Percentiles rank a stretch among this genome's conserved stretches.
Conservation (phyloP, 2,113 vertebrate species). For the Shinisaurus crocodilurus region DNA sequence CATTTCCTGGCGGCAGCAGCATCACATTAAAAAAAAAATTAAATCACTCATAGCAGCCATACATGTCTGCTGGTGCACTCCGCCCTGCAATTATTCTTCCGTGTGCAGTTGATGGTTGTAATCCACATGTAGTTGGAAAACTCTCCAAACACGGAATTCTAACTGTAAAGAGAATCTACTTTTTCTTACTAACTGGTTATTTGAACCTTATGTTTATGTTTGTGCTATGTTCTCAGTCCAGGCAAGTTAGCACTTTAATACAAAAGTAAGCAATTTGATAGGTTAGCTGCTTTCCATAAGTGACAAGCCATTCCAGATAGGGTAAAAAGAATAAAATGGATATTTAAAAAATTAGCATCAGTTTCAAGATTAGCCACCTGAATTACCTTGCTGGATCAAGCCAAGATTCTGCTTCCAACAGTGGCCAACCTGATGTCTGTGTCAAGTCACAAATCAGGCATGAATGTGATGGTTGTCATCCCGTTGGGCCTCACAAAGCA, state of each 20-base stretch:
- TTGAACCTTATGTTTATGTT: not conserved
- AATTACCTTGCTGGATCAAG: fast-evolving
- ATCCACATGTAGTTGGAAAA: not conserved
- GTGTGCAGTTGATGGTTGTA: constrained; percentile 26
- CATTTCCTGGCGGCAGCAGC: constrained; percentile 70
- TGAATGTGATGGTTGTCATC: not conserved
- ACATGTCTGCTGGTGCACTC: constrained; percentile 57
- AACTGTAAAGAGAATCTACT: constrained; percentile 12
- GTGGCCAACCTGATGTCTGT: not conserved
- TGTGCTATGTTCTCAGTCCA: not conserved
- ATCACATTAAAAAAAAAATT: constrained; percentile 43
- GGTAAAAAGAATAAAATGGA: not conserved
- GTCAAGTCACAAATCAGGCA: not conserved
- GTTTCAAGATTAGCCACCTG: not conserved
- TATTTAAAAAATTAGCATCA: not conserved
- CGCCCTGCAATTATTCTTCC: constrained; percentile 61
- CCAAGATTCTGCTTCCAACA: not conserved
- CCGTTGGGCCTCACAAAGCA: not conserved
- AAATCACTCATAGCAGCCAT: constrained; percentile 61
- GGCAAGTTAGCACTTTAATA: not conserved
- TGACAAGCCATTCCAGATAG: not conserved
- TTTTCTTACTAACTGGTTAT: not conserved
- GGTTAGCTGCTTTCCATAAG: not conserved
- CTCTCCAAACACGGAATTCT: constrained; percentile 23
- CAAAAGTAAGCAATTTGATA: not conserved